phyloP scores from a whole-genome alignment of 2,797 vertebrate species.

The Harpagifer antarcticus region DNA sequence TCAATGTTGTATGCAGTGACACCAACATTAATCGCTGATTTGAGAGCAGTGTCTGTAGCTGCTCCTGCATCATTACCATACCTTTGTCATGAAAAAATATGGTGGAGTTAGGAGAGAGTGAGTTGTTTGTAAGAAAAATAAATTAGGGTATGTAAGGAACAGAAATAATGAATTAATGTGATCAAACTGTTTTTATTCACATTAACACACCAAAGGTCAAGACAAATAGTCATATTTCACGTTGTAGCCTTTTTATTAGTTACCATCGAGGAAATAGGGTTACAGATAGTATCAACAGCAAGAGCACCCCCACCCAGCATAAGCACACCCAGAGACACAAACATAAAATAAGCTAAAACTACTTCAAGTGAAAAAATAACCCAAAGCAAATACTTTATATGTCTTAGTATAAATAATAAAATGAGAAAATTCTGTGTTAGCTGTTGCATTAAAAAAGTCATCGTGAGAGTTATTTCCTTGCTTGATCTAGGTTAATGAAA shows the following conservation, averaged over 20 bases:
- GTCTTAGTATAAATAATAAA: conserved; percentile 3
- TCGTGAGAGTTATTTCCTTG: conserved; percentile 44
- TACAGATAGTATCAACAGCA: conserved; percentile 54
- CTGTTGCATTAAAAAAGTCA: background rate
- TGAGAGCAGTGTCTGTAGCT: conserved; percentile 89
- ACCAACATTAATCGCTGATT: conserved; percentile 90
- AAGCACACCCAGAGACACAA: conserved; percentile 45
- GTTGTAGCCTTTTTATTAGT: conserved; percentile 71
- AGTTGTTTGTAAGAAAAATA: conserved; percentile 14
- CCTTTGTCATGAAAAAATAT: conserved; percentile 79
- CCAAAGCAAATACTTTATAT: conserved; percentile 18
- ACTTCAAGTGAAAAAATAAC: conserved; percentile 49
- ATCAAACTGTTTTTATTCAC: background rate
- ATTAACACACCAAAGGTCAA: conserved; percentile 14
- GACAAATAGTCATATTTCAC: conserved; percentile 23
- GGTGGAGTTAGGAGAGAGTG: conserved; percentile 23
- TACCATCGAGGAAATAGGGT: conserved; percentile 26
- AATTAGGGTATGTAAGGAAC: conserved; percentile 4
- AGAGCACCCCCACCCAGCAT: conserved; percentile 53
- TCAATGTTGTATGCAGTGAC: conserved; percentile 91
- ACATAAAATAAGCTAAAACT: conserved; percentile 29
- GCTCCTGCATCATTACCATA: conserved; percentile 89
- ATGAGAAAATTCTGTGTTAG: background rate
- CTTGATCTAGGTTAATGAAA: conserved; percentile 49
- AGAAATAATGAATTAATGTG: conserved; percentile 13